Evolutionary conservation across 2,113 vertebrate species (phyloP), one percentile per base, ranked within the genome.

Genomic region (Bujurquina vittata): DNA sequence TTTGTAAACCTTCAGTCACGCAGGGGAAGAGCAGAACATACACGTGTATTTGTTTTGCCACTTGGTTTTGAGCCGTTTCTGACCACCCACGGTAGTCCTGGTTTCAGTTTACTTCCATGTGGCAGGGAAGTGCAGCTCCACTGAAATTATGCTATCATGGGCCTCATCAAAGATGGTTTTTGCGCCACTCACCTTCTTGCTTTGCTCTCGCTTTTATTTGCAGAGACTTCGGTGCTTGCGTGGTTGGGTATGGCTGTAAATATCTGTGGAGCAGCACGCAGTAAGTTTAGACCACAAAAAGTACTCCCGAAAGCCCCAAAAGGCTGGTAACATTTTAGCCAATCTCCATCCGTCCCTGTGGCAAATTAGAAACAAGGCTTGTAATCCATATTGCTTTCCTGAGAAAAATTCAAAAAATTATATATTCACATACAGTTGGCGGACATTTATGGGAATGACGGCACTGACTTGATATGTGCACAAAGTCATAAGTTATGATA

Each of bases 1-100:
- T 92, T 94, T 90, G 93, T 93, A 93, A 94, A 94, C 94, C 90
- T 87, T 87, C 83, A 94, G 81, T 94, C 89, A 90, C 78, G 65
- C 79, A 57, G 79, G 83, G 20, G 40, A 52, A 60, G 57, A 69
- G 35, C 23, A 76, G 61, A 88, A 81, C 83, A 77, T 60, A 10
- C 63, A 2, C 8, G 35, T 61, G 10, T 87, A 76, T 90, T 90
- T 91, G 84, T 85, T 90, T 89, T 92, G 76, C 87, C 91, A 90
- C 89, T 92, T 88, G 85, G 79, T 79, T 88, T 86, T 79, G 79
- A 92, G 85, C 80, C 20, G 87, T 82, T 81, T 91, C 60, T 84
- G 95, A 91, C 95, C 95, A 94, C 93, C 95, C 94, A 94, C 89
- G 23, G 75, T 75, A 85, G 84, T 86, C 58, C 77, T 87, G 84